Evolutionary conservation across 2,888 invertebrate species (phyloP).

Genomic region (Epicampocera succincta): DNA sequence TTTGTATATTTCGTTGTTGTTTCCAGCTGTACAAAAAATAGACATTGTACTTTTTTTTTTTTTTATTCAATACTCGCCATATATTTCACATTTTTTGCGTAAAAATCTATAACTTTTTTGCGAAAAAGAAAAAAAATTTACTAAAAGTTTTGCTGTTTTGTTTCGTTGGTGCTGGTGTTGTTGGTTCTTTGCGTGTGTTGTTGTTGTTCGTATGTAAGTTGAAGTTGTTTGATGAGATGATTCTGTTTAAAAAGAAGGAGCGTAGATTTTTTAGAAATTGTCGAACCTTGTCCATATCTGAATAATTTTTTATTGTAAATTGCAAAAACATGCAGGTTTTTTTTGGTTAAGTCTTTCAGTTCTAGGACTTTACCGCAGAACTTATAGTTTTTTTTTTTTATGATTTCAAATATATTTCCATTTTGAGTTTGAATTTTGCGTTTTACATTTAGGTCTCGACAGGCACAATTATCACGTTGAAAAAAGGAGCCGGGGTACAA

Average conservation of each 20-base stretch:
- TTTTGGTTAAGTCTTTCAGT: no score
- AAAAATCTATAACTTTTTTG: conserved; percentile 39
- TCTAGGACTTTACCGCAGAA: no score
- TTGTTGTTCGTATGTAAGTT: conserved; percentile 8
- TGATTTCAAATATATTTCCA: no score
- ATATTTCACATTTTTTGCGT: conserved; percentile 50
- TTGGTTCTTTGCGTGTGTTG: conserved; percentile 6
- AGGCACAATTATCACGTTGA: no score
- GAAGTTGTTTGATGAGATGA: conserved; percentile 42
- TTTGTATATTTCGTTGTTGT: conserved; percentile 11
- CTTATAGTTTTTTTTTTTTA: no score
- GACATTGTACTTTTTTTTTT: conserved; percentile 65
- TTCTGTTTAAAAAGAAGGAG: conserved; percentile 2
- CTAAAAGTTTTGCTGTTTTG: conserved; percentile 39
- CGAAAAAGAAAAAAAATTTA: conserved; percentile 8
- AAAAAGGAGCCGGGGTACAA: no score
- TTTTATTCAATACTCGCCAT: conserved; percentile 60
- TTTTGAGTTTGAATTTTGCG: no score
- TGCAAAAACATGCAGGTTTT: no score
- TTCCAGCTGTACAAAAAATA: conserved; percentile 37
- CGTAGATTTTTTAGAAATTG: background rate
- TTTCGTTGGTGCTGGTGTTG: conserved; percentile 8
- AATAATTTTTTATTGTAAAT: no score
- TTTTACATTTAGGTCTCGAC: no score
- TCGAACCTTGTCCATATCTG: no score